Evolutionary conservation across 1,140 invertebrate species (phyloP).

Genomic region (Hetaerina americana): DNA sequence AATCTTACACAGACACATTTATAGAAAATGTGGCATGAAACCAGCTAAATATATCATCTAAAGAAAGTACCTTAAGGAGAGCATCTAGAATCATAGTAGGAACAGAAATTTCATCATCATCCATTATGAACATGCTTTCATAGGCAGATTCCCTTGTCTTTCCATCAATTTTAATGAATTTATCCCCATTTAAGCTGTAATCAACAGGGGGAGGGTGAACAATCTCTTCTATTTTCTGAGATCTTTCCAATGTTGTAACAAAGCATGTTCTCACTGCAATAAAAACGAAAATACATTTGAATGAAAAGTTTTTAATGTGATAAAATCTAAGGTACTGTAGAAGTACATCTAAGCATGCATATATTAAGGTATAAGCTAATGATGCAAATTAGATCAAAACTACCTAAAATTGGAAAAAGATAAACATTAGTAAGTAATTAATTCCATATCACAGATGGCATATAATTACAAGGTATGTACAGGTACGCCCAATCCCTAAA

Average conservation of each 20-base stretch:
- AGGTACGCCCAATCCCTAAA: no score
- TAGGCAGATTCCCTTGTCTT: slow-evolving; percentile 57
- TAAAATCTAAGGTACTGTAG: no score
- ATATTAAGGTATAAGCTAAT: no score
- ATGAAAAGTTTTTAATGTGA: no score
- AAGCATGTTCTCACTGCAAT: slow-evolving; percentile 57
- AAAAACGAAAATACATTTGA: no score
- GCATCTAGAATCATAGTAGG: slow-evolving; percentile 73
- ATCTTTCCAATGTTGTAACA: slow-evolving; percentile 59
- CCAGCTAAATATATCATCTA: no score
- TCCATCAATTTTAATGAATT: slow-evolving; percentile 50
- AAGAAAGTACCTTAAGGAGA: slow-evolving; percentile 48
- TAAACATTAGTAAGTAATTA: no score
- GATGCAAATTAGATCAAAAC: no score
- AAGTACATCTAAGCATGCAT: no score
- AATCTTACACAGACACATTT: slow-evolving; percentile 7
- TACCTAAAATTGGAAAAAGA: no score
- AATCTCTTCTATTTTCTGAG: slow-evolving; percentile 38
- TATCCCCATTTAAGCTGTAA: slow-evolving; percentile 54
- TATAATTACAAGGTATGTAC: no score
- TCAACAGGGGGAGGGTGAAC: slow-evolving; percentile 24
- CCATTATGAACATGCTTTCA: slow-evolving; percentile 73
- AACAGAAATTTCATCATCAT: slow-evolving; percentile 69
- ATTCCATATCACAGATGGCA: no score
- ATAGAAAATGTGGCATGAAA: not conserved